phyloP scores from a whole-genome alignment of 1,140 invertebrate species.

The Archivesica marissinica region DNA sequence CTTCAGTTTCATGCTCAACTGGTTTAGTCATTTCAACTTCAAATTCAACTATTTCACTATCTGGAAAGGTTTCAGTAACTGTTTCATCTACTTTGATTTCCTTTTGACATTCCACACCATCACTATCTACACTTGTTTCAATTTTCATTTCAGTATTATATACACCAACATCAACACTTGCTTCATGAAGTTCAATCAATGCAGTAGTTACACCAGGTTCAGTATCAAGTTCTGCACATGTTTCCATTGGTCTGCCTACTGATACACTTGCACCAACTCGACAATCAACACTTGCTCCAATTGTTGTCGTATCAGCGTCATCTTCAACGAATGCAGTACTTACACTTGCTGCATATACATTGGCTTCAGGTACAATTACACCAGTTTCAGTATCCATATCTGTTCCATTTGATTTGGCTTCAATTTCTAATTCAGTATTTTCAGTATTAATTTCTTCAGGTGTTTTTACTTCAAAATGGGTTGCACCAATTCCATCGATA shows the following conservation, averaged over 20 bases:
- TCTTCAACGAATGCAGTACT: not conserved
- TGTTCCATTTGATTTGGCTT: not conserved
- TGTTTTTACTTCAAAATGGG: too few relatives aligned
- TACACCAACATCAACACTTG: not conserved
- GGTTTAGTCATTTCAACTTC: too few relatives aligned
- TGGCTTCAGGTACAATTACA: not conserved
- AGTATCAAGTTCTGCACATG: not conserved
- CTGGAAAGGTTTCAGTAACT: too few relatives aligned
- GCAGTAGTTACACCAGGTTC: not conserved
- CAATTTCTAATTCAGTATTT: too few relatives aligned
- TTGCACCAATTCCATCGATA: too few relatives aligned
- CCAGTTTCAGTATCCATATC: not conserved
- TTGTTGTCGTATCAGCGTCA: not conserved
- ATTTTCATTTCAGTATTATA: not conserved
- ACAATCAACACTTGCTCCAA: not conserved
- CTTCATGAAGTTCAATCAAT: not conserved
- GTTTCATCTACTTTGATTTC: too few relatives aligned
- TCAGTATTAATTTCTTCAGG: too few relatives aligned
- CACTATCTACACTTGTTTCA: too few relatives aligned
- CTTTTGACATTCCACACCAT: too few relatives aligned
- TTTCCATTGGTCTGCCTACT: not conserved
- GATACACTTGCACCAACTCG: not conserved
- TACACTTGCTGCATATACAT: not conserved
- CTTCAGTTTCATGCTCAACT: too few relatives aligned
- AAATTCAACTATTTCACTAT: not conserved